phyloP scores from a whole-genome alignment of 2,113 vertebrate species.

The Chunga burmeisteri region DNA sequence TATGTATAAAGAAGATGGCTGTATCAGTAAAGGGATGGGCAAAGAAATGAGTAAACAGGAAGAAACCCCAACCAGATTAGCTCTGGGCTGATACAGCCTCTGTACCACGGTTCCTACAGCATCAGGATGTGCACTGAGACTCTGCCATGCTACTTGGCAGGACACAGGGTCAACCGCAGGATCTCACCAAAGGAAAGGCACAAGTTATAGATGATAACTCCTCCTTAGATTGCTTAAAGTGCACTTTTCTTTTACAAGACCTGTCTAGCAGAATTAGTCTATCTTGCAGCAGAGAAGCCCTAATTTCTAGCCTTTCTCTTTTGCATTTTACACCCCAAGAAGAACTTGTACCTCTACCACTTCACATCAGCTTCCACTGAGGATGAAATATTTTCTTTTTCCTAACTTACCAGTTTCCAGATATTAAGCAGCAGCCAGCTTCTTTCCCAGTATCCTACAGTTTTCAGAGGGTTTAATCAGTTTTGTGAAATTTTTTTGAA shows the following conservation, averaged over 20 bases:
- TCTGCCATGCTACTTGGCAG: not conserved
- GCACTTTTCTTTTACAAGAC: not conserved
- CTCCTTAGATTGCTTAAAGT: not conserved
- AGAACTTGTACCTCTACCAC: not conserved
- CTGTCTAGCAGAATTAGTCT: not conserved
- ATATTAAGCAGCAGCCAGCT: not conserved
- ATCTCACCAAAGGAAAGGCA: not conserved
- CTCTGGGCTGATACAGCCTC: not conserved
- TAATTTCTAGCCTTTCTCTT: not conserved
- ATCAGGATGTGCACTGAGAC: no score
- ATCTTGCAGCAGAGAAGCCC: not conserved
- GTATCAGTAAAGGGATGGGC: not conserved
- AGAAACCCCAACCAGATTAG: not conserved
- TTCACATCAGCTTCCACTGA: not conserved
- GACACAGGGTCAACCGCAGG: fast-evolving
- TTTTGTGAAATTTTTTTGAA: not conserved
- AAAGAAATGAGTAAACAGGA: not conserved
- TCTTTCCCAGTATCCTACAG: not conserved
- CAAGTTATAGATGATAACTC: not conserved
- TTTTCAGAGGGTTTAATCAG: not conserved
- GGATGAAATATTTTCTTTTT: not conserved
- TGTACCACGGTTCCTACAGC: not conserved
- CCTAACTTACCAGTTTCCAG: not conserved
- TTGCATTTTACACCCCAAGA: not conserved
- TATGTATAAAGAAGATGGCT: not conserved